A percentile compares a stretch with the other conserved stretches of the same genome.
These are phyloP conservation scores for Euura lappo DNA, from an alignment of 1,140 invertebrate species.

Conservation along the genomic window DNA sequence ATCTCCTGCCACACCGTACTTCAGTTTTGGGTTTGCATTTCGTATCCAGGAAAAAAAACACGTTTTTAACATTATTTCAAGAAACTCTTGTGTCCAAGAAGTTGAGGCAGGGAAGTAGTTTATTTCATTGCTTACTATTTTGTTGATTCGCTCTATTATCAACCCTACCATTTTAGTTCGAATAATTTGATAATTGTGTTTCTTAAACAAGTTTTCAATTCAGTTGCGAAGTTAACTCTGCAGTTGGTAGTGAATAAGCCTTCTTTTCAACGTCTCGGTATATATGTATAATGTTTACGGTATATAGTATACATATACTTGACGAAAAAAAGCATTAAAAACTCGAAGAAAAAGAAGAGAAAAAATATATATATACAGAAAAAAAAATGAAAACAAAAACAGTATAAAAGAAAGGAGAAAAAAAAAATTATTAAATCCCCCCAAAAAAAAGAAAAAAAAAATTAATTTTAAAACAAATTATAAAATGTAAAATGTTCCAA, in stretches of 20 bases:
- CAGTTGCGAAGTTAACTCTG: conserved; percentile 34
- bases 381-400: conserved; percentile 25
- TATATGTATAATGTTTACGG: conserved; percentile 35
- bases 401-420: conserved; percentile 19
- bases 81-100: not conserved
- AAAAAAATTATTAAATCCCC: conserved; percentile 17
- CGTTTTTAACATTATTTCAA: not conserved
- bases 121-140: not conserved
- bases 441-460: not conserved
- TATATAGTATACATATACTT: conserved; percentile 34
- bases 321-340: conserved; percentile 28
- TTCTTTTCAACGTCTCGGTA: conserved; percentile 34
- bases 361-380: conserved; percentile 41
- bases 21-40: conserved; percentile 3
- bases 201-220: not conserved
- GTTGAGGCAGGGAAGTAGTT: not conserved
- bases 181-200: too few relatives aligned
- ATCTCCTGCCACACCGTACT: not conserved
- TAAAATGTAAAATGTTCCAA: conserved; percentile 11
- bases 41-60: not conserved
- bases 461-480: conserved; percentile 5
- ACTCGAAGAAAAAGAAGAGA: conserved; percentile 37
- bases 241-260: conserved; percentile 33
- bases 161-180: too few relatives aligned
- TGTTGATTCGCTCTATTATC: not conserved